phyloP scores from a whole-genome alignment of 2,113 vertebrate genomes.

The Melospiza melodia region DNA sequence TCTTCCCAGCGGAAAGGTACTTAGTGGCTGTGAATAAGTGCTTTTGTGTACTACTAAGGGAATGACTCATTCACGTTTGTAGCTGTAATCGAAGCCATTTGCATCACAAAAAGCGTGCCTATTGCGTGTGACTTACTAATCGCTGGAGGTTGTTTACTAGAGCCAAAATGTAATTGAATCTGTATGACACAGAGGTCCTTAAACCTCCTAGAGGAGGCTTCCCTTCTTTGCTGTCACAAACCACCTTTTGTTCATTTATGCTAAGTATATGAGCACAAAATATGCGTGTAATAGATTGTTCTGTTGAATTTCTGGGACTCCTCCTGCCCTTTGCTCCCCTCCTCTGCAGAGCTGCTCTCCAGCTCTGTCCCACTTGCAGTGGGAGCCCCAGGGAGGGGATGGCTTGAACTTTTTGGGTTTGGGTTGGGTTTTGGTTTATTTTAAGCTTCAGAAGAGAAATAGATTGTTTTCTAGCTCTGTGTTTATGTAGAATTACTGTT shows the following conservation, averaged over 20 bases:
- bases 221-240: not conserved
- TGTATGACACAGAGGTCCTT: not conserved
- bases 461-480: not conserved
- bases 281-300: not conserved
- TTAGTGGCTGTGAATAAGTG: not conserved
- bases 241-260: not conserved
- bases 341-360: not conserved
- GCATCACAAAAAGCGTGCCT: not conserved
- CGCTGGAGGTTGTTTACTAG: not conserved
- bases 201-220: not conserved
- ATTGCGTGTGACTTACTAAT: not conserved
- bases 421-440: not conserved
- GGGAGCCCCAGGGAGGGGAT: not conserved
- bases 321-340: not conserved
- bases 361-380: not conserved
- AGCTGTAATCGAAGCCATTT: not conserved
- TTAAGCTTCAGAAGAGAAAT: not conserved
- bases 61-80: not conserved
- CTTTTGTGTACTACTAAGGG: not conserved
- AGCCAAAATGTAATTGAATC: not conserved
- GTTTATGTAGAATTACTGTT: not conserved
- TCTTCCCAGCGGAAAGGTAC: constrained; percentile 98
- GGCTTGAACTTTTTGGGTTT: not conserved
- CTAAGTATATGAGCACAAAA: not conserved
- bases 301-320: not conserved